Base-by-base conservation (phyloP, 2,888 invertebrate species). In the Homarus gammarus region DNA sequence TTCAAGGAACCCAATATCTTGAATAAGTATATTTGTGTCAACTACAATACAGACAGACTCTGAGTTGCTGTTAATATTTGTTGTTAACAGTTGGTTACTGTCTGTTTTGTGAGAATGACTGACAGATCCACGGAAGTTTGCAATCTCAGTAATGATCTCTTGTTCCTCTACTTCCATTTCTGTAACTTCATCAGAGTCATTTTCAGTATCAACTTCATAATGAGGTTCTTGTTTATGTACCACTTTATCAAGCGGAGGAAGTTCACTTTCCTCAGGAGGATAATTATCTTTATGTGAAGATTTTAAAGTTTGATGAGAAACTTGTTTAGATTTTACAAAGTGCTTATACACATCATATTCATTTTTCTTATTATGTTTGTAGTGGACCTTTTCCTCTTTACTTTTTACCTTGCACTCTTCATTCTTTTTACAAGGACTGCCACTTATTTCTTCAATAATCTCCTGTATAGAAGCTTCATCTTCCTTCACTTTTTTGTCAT, bases 11-110 rank as follows among this genome's bases (percentile, higher is more conserved):
- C 44, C 36, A 0, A 82, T 81, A 38, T 85, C 82, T 36, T 79
- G 61, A 61, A 89, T 75, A 22, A 89, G 85, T 22, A 89, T 49
- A 64, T 89, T 89, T 27, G 89, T 89, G 75, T 89, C 89, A 27
- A 89, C 85, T 2, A 89, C 89, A 85, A 89, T 38, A 36, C 75
- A 85, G 8, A 85, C 2, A 18, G 85, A 78, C 10, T 36, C 33
- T 18, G 64, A 64, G 40, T 38, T 79, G 27, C 68, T 70, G 72
- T 40, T 56, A 1, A 79, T 61, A 27, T 18, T 86, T 1, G 86
- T 56, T 44, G 49, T 56, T 15, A 64, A 18, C 3, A 86, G 31
- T 15, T 12, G 36, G 27, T 51, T 40, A n/a, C 27, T 40, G n/a
- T 36, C 40, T 15, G 70, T 18, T 51, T 77, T 27, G 6, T 36